Conservation (phyloP, 2,888 invertebrate genomes). For the Pseudococcus viburni region DNA sequence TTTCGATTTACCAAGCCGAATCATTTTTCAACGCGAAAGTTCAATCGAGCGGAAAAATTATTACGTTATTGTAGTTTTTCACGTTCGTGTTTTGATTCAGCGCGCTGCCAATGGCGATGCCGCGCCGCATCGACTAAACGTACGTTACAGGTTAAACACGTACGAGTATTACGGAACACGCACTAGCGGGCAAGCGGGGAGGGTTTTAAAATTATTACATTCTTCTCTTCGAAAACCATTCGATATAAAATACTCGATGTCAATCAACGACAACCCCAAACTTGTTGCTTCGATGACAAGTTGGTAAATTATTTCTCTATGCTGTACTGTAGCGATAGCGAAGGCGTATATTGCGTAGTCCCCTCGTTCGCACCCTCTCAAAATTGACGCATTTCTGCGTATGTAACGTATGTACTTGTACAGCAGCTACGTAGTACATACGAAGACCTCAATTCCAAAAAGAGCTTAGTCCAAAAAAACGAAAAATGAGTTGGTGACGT, state of each 20-base stretch:
- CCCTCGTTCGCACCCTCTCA: too few species aligned
- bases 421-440: too few species aligned
- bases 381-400: too few species aligned
- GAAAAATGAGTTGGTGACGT: too few species aligned
- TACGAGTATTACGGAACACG: neutral
- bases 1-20: neutral
- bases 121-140: too few species aligned
- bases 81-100: neutral
- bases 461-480: too few species aligned
- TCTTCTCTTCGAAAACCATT: neutral
- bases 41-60: neutral
- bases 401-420: too few species aligned
- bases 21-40: neutral
- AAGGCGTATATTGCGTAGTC: too few species aligned
- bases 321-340: too few species aligned
- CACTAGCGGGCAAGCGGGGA: neutral
- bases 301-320: neutral
- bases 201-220: neutral
- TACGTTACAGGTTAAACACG: too few species aligned
- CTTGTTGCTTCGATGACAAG: constrained; percentile 1
- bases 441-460: too few species aligned
- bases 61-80: neutral
- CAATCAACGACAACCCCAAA: neutral
- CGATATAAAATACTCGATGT: neutral
- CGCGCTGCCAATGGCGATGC: neutral